These are phyloP conservation scores for Chromoteleia sp. DNA, from an alignment of 2,888 invertebrate genomes.

Conservation along the genomic window DNA sequence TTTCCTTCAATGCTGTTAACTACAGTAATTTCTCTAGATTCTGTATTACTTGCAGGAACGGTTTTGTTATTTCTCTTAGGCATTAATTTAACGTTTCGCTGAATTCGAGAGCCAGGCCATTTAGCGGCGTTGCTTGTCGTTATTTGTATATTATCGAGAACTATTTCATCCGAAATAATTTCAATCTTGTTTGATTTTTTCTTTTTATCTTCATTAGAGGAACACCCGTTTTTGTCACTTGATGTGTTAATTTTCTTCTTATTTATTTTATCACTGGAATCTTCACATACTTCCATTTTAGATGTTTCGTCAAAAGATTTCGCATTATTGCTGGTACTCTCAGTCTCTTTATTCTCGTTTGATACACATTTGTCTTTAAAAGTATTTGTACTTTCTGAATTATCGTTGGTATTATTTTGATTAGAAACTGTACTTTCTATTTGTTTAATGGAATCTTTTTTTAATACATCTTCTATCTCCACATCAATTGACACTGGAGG, in stretches of 20 bases:
- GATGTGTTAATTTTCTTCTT: slow-evolving; percentile 38
- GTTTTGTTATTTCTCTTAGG: slow-evolving; percentile 79
- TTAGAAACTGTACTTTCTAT: slow-evolving; percentile 14
- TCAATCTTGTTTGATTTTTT: slow-evolving; percentile 73
- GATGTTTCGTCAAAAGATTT: slow-evolving; percentile 9
- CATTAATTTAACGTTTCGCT: slow-evolving; percentile 81
- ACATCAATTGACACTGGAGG: slow-evolving; percentile 27
- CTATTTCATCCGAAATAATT: slow-evolving; percentile 81
- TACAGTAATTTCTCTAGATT: slow-evolving; percentile 63
- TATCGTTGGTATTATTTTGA: slow-evolving; percentile 21
- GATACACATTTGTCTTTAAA: slow-evolving; percentile 19
- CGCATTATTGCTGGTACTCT: slow-evolving; percentile 15
- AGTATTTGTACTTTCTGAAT: slow-evolving; percentile 29
- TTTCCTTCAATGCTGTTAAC: slow-evolving; percentile 52
- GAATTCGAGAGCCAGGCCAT: slow-evolving; percentile 80
- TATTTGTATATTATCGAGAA: slow-evolving; percentile 78
- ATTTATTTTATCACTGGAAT: slow-evolving; percentile 44
- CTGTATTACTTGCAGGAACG: slow-evolving; percentile 26
- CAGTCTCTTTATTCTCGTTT: slow-evolving; percentile 58
- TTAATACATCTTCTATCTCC: slow-evolving; percentile 42
- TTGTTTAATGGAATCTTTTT: not conserved
- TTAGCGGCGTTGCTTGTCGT: slow-evolving; percentile 73
- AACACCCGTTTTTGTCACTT: slow-evolving; percentile 19
- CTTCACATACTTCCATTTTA: slow-evolving; percentile 20
- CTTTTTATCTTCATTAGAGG: slow-evolving; percentile 46